Conservation (phyloP, 2,113 vertebrate genomes). For the Halichoerus grypus region DNA sequence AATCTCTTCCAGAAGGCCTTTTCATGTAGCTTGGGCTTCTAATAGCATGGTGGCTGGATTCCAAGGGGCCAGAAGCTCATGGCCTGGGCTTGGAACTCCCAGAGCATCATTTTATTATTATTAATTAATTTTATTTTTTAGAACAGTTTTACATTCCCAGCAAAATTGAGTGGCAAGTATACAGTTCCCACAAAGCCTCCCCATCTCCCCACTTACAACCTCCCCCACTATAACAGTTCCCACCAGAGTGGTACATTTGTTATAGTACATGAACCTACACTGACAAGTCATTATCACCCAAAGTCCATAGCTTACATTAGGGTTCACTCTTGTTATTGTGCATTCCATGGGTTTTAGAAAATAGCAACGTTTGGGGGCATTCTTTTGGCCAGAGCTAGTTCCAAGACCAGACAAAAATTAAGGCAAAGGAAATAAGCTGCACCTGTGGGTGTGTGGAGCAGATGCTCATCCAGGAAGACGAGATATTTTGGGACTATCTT, state of each 20-base stretch:
- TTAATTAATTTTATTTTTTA: background rate
- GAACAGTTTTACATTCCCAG: background rate
- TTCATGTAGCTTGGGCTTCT: background rate
- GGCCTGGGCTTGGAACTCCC: background rate
- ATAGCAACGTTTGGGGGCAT: background rate
- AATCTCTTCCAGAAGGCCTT: background rate
- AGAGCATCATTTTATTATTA: background rate
- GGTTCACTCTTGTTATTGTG: background rate
- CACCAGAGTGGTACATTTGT: background rate
- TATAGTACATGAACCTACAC: background rate
- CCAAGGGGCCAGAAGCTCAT: background rate
- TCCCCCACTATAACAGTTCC: background rate
- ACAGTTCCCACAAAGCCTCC: background rate
- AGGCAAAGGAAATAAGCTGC: background rate
- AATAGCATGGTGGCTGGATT: background rate
- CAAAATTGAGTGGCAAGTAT: background rate
- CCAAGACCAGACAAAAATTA: background rate
- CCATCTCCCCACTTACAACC: accelerated
- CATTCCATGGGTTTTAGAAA: background rate
- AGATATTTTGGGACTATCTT: background rate
- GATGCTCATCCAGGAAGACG: background rate
- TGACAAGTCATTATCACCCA: background rate
- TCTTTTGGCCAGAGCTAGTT: background rate
- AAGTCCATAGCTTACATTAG: too few relatives aligned
- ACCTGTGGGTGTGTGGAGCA: background rate